Evolutionary conservation across 2,888 invertebrate species (phyloP).

Genomic region (Eumerus sabulonum): DNA sequence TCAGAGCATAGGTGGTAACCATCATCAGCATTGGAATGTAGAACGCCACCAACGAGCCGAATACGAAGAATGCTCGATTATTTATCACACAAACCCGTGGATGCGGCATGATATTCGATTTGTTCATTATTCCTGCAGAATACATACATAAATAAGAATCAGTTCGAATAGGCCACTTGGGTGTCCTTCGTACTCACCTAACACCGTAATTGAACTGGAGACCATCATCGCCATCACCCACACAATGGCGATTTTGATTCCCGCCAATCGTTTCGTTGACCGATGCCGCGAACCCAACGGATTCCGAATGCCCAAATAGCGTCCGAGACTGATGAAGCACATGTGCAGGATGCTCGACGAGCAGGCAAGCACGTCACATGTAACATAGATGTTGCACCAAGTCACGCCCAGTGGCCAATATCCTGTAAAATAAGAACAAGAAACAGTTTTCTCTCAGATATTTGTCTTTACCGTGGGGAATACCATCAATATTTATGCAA

Average conservation of each 20-base stretch:
- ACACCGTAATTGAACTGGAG: constrained; percentile 90
- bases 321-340: constrained; percentile 92
- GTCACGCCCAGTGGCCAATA: constrained; percentile 95
- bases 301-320: constrained; percentile 93
- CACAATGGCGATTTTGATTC: constrained; percentile 93
- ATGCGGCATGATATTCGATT: constrained; percentile 89
- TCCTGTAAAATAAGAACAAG: constrained; percentile 81
- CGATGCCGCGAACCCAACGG: constrained; percentile 92
- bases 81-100: constrained; percentile 89
- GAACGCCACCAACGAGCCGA: constrained; percentile 95
- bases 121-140: constrained; percentile 85
- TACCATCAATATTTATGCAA: constrained; percentile 22
- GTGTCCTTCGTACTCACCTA: constrained; percentile 83
- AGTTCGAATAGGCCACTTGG: background rate
- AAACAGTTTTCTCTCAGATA: too few species aligned
- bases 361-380: constrained; percentile 97
- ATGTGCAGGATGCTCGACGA: constrained; percentile 97
- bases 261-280: constrained; percentile 89
- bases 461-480: background rate
- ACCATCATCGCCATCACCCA: constrained; percentile 95
- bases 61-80: constrained; percentile 91
- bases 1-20: constrained; percentile 94
- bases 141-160: constrained; percentile 16
- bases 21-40: constrained; percentile 97
- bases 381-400: constrained; percentile 96